Percentiles rank a stretch among this genome's conserved stretches.
Conservation (phyloP, 2,113 vertebrate species). For the Sterrhoptilus dennistouni region DNA sequence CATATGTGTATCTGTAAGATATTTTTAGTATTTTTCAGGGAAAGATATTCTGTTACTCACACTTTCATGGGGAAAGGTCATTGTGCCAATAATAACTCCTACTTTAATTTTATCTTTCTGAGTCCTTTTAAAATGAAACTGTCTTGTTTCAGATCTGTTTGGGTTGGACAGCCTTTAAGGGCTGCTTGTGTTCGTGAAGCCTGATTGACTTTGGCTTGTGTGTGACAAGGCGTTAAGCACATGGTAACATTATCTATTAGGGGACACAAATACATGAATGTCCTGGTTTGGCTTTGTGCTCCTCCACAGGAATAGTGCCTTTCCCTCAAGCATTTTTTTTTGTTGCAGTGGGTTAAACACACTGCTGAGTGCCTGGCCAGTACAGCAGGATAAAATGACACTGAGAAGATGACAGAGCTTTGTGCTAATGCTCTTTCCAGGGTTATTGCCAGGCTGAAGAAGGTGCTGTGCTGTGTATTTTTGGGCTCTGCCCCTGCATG, state of each 20-base stretch:
- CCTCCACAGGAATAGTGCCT: neutral
- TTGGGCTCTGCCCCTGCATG: neutral
- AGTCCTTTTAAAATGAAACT: neutral
- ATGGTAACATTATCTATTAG: neutral
- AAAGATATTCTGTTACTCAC: neutral
- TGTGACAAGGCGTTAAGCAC: neutral
- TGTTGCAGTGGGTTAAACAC: neutral
- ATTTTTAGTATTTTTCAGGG: neutral
- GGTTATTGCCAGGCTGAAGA: neutral
- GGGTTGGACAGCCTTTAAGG: neutral
- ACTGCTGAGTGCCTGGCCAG: neutral
- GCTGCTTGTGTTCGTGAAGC: neutral
- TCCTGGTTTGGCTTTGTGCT: neutral
- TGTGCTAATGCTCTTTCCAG: neutral
- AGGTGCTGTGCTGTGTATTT: neutral
- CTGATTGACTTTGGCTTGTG: neutral
- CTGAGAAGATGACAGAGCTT: neutral
- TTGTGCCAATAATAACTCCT: neutral
- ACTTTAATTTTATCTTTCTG: neutral
- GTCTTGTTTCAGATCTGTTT: neutral
- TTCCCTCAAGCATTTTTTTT: neutral
- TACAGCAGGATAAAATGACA: neutral
- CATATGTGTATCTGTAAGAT: rapidly evolving
- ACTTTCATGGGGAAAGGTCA: neutral
- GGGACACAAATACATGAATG: neutral